A percentile compares a stretch with the other conserved stretches of the same genome.
These are phyloP conservation scores for Bolinopsis microptera DNA, from an alignment of 37 sponge, comb jelly and placozoan genomes.

Conservation along the genomic window DNA sequence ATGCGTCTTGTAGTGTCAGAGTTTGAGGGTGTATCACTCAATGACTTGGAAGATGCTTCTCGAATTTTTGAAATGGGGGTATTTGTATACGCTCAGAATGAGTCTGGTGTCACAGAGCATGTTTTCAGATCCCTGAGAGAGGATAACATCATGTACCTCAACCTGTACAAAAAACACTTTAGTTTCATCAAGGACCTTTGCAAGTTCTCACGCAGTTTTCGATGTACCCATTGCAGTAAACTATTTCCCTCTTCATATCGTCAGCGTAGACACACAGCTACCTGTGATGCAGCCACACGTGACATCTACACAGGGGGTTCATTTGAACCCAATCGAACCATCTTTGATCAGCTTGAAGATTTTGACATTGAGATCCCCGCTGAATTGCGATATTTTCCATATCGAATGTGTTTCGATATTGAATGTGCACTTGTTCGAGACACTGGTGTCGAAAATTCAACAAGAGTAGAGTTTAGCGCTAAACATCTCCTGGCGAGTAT, in stretches of 20 bases:
- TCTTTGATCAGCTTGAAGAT: not conserved
- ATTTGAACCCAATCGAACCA: not conserved
- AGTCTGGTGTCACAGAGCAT: not conserved
- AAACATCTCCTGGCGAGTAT: not conserved
- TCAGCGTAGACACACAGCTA: not conserved
- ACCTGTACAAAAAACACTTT: not conserved
- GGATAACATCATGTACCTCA: not conserved
- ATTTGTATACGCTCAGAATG: not conserved
- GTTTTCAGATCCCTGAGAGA: not conserved
- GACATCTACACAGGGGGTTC: not conserved
- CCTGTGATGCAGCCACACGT: not conserved
- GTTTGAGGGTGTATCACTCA: not conserved
- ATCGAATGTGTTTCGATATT: not conserved
- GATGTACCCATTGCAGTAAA: not conserved
- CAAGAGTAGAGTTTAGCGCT: not conserved
- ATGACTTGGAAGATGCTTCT: not conserved
- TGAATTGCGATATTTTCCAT: not conserved
- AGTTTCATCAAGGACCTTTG: not conserved
- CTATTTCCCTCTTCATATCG: not conserved
- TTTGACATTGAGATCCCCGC: not conserved
- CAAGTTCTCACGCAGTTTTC: not conserved
- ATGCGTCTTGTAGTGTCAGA: not conserved
- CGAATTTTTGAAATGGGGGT: not conserved
- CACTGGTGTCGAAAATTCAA: not conserved
- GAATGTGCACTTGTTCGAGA: not conserved